phyloP scores from a whole-genome alignment of 2,888 invertebrate species.

The Prosopocoilus inquinatus region DNA sequence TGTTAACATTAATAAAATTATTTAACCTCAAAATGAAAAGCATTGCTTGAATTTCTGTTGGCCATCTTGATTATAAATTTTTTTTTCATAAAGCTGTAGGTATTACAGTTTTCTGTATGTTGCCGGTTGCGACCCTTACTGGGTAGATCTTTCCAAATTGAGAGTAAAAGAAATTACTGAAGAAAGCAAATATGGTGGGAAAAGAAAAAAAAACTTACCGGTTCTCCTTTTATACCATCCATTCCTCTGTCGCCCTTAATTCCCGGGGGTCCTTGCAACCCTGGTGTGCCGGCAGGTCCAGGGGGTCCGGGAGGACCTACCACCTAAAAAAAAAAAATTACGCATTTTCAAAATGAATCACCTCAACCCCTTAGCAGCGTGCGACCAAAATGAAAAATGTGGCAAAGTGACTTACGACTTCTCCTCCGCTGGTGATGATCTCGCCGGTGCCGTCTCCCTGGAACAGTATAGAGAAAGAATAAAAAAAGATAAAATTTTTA shows the following conservation, averaged over 20 bases:
- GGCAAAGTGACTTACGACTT: slow-evolving; percentile 64
- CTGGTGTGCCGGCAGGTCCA: slow-evolving; percentile 68
- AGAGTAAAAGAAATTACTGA: too few species aligned
- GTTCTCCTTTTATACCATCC: slow-evolving; percentile 79
- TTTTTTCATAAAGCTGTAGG: too few species aligned
- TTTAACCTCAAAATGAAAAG: too few species aligned
- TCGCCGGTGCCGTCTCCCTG: slow-evolving; percentile 82
- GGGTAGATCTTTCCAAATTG: too few species aligned
- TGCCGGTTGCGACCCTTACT: too few species aligned
- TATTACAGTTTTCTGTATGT: too few species aligned
- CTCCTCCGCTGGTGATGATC: slow-evolving; percentile 64
- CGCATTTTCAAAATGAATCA: background rate
- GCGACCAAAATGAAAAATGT: background rate
- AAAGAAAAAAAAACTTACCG: slow-evolving; percentile 57
- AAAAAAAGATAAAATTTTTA: slow-evolving; percentile 37
- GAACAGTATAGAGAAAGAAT: slow-evolving; percentile 52
- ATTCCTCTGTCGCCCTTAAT: slow-evolving; percentile 84
- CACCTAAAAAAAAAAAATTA: slow-evolving; percentile 44
- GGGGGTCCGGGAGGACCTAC: slow-evolving; percentile 74
- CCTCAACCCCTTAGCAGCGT: too few species aligned
- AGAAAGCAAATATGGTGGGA: slow-evolving; percentile 11
- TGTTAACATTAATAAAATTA: too few species aligned
- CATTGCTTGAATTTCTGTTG: too few species aligned
- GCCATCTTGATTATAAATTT: too few species aligned
- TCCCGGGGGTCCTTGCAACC: slow-evolving; percentile 80